A percentile compares a stretch with the other conserved stretches of the same genome.
Conservation (phyloP, 2,888 invertebrate genomes). For the Vesta saturnalis region DNA sequence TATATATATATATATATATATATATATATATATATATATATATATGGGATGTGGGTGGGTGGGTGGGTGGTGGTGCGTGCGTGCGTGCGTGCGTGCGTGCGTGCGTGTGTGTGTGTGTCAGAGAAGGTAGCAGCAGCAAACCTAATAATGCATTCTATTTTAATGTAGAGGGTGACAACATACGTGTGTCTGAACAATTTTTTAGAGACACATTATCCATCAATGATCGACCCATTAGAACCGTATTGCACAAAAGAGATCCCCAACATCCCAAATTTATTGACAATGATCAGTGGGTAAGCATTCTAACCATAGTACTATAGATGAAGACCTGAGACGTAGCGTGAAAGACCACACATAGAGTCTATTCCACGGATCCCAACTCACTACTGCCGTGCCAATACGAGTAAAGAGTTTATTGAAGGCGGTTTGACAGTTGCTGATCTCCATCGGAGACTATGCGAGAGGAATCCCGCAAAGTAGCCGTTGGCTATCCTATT, state of each 20-base stretch:
- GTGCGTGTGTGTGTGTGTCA: too few species aligned
- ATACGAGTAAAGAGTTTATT: slow-evolving; percentile 41
- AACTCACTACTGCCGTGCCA: slow-evolving; percentile 44
- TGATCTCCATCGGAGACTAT: too few species aligned
- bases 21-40: too few species aligned
- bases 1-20: too few species aligned
- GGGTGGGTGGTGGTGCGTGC: too few species aligned
- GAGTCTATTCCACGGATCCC: slow-evolving; percentile 45
- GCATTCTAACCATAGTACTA: slow-evolving; percentile 43
- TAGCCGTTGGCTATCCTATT: too few species aligned
- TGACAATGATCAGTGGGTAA: slow-evolving; percentile 41
- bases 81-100: too few species aligned
- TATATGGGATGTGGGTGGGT: too few species aligned
- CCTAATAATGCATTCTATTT: slow-evolving; percentile 7
- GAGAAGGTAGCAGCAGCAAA: not conserved
- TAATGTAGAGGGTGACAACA: not conserved
- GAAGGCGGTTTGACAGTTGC: slow-evolving; percentile 40
- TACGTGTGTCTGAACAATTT: not conserved
- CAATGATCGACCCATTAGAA: not conserved
- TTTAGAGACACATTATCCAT: slow-evolving; percentile 8
- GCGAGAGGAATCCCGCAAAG: too few species aligned
- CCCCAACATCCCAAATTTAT: slow-evolving; percentile 16
- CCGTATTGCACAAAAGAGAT: slow-evolving; percentile 4
- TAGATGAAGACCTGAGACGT: slow-evolving; percentile 37
- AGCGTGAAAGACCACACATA: slow-evolving; percentile 42